Conservation (phyloP, 2,797 vertebrate species). For the Taenioides sp. region DNA sequence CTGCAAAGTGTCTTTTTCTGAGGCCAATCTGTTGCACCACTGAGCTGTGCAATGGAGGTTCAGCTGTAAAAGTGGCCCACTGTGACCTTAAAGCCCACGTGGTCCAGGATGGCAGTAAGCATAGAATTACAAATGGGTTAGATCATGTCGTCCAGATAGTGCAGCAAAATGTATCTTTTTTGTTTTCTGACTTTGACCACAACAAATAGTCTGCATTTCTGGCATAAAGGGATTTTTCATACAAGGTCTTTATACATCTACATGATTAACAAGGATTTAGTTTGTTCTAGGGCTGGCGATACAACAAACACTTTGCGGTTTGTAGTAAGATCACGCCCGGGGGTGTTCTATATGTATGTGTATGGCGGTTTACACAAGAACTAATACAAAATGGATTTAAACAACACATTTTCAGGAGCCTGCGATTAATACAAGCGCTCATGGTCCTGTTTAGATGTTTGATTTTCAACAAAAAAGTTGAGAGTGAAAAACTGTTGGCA, state of each 20-base stretch:
- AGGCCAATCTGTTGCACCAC: slow-evolving; percentile 63
- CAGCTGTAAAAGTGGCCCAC: slow-evolving; percentile 37
- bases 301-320: no score
- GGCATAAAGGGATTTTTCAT: background rate
- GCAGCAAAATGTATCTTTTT: background rate
- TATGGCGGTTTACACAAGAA: no score
- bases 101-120: slow-evolving; percentile 16
- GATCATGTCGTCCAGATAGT: background rate
- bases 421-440: no score
- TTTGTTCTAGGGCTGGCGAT: background rate
- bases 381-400: no score
- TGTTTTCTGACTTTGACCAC: background rate
- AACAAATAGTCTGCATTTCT: background rate
- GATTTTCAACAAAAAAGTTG: no score
- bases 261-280: background rate
- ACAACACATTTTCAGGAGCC: no score
- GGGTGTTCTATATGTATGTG: no score
- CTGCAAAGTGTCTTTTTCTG: slow-evolving; percentile 39
- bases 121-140: slow-evolving; percentile 11
- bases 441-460: no score
- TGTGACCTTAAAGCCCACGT: slow-evolving; percentile 38
- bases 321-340: no score
- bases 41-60: slow-evolving; percentile 58
- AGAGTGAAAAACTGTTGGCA: no score
- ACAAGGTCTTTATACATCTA: background rate